phyloP scores from a whole-genome alignment of 2,797 vertebrate species.

The Nyctibius grandis region DNA sequence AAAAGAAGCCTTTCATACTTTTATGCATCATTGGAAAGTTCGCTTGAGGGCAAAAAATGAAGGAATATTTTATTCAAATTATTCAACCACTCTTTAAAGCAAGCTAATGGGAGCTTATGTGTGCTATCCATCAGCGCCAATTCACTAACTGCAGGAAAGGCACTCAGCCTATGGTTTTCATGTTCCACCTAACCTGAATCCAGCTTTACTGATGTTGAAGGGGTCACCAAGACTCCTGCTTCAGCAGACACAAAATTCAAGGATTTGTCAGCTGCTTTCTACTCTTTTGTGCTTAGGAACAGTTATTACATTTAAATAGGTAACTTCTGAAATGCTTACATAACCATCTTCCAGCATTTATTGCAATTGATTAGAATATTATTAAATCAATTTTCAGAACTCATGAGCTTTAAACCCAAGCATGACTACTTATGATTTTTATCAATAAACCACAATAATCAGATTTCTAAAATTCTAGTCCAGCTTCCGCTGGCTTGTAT shows the following conservation, averaged over 20 bases:
- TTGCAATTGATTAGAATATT: conserved; percentile 36
- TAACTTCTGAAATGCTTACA: neutral
- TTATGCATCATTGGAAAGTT: neutral
- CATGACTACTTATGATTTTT: neutral
- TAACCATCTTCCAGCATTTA: neutral
- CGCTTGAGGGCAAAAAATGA: neutral
- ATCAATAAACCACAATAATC: conserved; percentile 31
- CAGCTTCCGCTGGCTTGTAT: neutral
- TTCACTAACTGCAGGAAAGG: neutral
- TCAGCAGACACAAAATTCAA: neutral
- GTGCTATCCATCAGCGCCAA: neutral
- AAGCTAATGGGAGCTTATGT: neutral
- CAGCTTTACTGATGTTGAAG: neutral
- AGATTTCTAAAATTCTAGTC: neutral
- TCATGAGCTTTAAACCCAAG: neutral
- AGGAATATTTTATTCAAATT: neutral
- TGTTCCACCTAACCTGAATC: neutral
- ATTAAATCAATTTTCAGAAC: conserved; percentile 36
- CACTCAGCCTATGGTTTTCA: neutral
- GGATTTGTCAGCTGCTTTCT: neutral
- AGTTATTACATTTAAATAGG: neutral
- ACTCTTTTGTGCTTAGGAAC: neutral
- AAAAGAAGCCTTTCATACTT: neutral
- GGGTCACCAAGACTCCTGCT: neutral
- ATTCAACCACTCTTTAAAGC: neutral